A percentile compares a stretch with the other conserved stretches of the same genome.
phyloP scores from a whole-genome alignment of 2,888 invertebrate species.

The Tortrix viridana region DNA sequence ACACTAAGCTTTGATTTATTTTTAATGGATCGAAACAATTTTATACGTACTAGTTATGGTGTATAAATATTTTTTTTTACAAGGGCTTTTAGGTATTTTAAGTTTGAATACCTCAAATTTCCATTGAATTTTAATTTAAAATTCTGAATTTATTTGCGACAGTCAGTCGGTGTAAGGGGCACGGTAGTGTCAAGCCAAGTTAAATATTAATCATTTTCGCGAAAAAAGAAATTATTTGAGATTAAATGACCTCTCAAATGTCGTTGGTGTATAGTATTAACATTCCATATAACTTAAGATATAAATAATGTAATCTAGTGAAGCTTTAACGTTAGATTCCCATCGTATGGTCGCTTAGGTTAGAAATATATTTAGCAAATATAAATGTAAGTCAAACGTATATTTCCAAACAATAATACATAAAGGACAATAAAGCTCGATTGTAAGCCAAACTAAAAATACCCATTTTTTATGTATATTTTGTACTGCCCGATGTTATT shows the following conservation, averaged over 20 bases:
- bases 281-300: slow-evolving; percentile 16
- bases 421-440: slow-evolving; percentile 6
- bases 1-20: slow-evolving; percentile 54
- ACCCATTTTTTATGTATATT: not conserved
- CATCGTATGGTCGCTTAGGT: slow-evolving; percentile 32
- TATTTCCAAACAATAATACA: slow-evolving; percentile 1
- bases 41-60: slow-evolving; percentile 44
- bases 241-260: slow-evolving; percentile 13
- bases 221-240: slow-evolving; percentile 25
- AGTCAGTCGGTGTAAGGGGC: not conserved
- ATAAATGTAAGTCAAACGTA: slow-evolving; percentile 7
- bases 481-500: not conserved
- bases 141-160: not conserved
- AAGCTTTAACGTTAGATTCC: slow-evolving; percentile 36
- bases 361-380: not conserved
- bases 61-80: slow-evolving; percentile 58
- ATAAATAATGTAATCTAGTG: slow-evolving; percentile 29
- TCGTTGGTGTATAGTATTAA: slow-evolving; percentile 34
- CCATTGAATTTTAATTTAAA: slow-evolving; percentile 15
- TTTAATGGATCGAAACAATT: slow-evolving; percentile 52
- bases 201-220: not conserved
- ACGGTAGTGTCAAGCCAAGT: slow-evolving; percentile 6
- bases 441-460: slow-evolving; percentile 5
- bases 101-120: slow-evolving; percentile 68
- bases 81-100: slow-evolving; percentile 64